Evolutionary conservation across 2,888 invertebrate genomes (phyloP).

Genomic region (Hemistola chrysoprasaria): DNA sequence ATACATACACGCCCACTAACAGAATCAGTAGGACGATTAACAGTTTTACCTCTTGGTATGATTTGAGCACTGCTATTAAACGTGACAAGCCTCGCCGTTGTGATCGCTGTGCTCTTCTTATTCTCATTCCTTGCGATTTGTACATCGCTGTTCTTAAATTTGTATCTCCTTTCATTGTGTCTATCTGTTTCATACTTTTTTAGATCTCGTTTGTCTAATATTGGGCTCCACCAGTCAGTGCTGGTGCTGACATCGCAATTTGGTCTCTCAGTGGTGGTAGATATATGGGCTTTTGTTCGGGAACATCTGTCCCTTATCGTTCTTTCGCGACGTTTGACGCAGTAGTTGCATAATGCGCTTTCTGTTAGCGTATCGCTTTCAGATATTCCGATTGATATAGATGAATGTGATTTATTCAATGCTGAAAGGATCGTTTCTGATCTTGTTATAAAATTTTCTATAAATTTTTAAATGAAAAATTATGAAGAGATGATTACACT

Average conservation of each 20-base stretch:
- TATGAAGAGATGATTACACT: too few species aligned
- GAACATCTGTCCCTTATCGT: too few species aligned
- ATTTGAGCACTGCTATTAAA: conserved; percentile 51
- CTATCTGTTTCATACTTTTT: conserved; percentile 16
- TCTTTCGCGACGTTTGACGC: too few species aligned
- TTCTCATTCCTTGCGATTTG: too few species aligned
- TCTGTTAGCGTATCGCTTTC: conserved; percentile 31
- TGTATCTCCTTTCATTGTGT: background rate
- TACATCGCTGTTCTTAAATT: conserved; percentile 6
- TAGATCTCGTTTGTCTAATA: conserved; percentile 43
- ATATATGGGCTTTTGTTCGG: conserved; percentile 47
- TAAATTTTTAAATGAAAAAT: too few species aligned
- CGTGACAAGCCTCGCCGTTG: conserved; percentile 43
- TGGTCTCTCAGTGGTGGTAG: conserved; percentile 40
- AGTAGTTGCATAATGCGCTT: conserved; percentile 39
- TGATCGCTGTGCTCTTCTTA: conserved; percentile 27
- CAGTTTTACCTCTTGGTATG: conserved; percentile 55
- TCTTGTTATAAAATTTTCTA: too few species aligned
- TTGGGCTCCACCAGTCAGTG: conserved; percentile 67
- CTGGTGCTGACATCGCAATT: conserved; percentile 48
- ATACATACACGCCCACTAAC: too few species aligned
- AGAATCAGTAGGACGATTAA: too few species aligned
- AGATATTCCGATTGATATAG: too few species aligned
- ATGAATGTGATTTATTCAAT: too few species aligned
- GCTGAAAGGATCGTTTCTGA: too few species aligned